phyloP scores from a whole-genome alignment of 2,888 invertebrate genomes.

The Osedax fenrisi region DNA sequence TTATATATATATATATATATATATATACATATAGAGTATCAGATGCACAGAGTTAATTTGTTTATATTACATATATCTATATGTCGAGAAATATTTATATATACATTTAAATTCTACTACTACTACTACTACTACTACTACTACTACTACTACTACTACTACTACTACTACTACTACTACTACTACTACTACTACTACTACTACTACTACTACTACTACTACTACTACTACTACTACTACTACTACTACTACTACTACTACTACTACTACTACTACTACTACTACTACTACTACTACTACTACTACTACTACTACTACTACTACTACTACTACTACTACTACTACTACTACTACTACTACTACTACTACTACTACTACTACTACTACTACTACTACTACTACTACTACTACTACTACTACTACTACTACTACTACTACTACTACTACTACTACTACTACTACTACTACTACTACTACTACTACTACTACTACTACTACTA shows the following conservation, averaged over 20 bases:
- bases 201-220: not conserved
- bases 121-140: not conserved
- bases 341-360: not conserved
- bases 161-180: slow-evolving; percentile 6
- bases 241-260: slow-evolving; percentile 7
- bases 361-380: not conserved
- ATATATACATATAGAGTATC: too few species aligned
- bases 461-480: not conserved
- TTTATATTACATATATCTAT: too few species aligned
- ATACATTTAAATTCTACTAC: not conserved
- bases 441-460: not conserved
- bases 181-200: not conserved
- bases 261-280: slow-evolving; percentile 6
- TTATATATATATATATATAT: too few species aligned
- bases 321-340: not conserved
- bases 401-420: not conserved
- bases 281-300: not conserved
- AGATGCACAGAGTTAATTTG: too few species aligned
- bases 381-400: slow-evolving; percentile 2
- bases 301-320: not conserved
- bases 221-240: slow-evolving; percentile 7
- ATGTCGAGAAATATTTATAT: too few species aligned
- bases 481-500: not conserved
- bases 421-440: not conserved
- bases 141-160: not conserved